Conservation (phyloP, 2,797 vertebrate species). For the Halcyon chelicuti region DNA sequence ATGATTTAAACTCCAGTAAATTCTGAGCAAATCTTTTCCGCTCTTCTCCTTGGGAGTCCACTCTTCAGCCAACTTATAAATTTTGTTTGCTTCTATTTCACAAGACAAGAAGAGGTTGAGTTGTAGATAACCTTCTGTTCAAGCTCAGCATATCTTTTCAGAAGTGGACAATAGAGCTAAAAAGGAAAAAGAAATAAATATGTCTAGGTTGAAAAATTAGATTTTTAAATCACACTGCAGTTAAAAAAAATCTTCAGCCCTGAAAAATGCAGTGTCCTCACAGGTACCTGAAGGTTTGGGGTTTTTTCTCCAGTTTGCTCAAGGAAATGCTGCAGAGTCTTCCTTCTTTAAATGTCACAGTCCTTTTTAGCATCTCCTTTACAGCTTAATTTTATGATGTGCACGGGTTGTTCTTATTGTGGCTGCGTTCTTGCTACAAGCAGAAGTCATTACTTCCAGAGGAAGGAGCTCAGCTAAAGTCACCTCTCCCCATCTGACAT, state of each 20-base stretch:
- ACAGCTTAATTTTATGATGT: constrained; percentile 43
- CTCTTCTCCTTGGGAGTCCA: constrained; percentile 45
- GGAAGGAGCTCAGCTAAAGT: constrained; percentile 42
- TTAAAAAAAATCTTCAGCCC: background rate
- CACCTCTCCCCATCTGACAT: constrained; percentile 13
- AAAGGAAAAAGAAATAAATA: constrained; percentile 45
- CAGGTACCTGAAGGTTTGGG: background rate
- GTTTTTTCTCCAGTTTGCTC: background rate
- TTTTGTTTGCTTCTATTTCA: constrained; percentile 35
- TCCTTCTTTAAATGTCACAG: constrained; percentile 3
- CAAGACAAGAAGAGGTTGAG: constrained; percentile 39
- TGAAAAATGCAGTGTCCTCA: background rate
- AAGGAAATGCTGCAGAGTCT: background rate
- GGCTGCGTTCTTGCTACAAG: background rate
- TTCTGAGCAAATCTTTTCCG: constrained; percentile 32
- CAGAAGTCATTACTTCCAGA: constrained; percentile 40
- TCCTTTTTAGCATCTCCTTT: constrained; percentile 23
- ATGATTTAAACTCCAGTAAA: constrained; percentile 54
- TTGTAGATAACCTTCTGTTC: constrained; percentile 81
- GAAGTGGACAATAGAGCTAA: constrained; percentile 82
- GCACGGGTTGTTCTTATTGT: constrained; percentile 14
- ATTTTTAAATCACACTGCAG: background rate
- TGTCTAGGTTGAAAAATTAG: background rate
- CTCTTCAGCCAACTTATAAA: background rate
- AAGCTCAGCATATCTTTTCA: constrained; percentile 81